Evolutionary conservation across 2,888 invertebrate genomes (phyloP), one percentile per base, ranked within the genome.

Genomic region (Camponotus fellah): DNA sequence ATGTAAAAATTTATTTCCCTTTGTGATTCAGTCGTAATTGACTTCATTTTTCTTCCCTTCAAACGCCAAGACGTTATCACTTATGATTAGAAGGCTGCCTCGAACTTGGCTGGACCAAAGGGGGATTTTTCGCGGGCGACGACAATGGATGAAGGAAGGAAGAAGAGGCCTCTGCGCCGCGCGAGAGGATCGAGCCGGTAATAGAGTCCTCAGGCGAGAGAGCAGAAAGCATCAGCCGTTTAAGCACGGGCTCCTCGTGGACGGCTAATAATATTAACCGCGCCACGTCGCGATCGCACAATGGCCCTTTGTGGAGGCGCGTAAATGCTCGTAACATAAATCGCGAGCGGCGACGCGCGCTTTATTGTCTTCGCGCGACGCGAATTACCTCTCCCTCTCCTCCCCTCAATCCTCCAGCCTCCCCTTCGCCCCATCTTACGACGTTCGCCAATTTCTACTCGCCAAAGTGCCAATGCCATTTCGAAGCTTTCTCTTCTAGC

Each of bases 301-400:
- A 94, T 93, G 89, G 93, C 76, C 92, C 91, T 93, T 94, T 93
- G 93, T 94, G 89, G 88, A 79, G 83, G 85, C 85, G 75, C 71
- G 72, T 82, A 83, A 75, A 87, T 72, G 83, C 77, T 56, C 62
- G 68, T 68, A 79, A 72, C 79, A 80, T 80, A 80, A 80, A 80
- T 80, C 72, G 60, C 72, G 72, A 71, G 72, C 60, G 72, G 72
- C 60, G 79, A 80, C 79, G 72, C 79, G 72, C 72, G 72, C 46
- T 71, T 72, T 80, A 80, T 80, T 80, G 72, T 80, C 72, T 80
- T 49, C 46, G 79, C 60, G 46, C 72, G 79, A 80, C 72, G 60
- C 79, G n/a, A 17, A 79, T 62, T 62, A 72, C 60, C 60, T n/a
- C 49, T 46, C 4, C 3, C 14, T 12, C 49, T 49, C 49, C 5